Conservation (phyloP, 2,113 vertebrate species). For the Mesocricetus auratus region DNA sequence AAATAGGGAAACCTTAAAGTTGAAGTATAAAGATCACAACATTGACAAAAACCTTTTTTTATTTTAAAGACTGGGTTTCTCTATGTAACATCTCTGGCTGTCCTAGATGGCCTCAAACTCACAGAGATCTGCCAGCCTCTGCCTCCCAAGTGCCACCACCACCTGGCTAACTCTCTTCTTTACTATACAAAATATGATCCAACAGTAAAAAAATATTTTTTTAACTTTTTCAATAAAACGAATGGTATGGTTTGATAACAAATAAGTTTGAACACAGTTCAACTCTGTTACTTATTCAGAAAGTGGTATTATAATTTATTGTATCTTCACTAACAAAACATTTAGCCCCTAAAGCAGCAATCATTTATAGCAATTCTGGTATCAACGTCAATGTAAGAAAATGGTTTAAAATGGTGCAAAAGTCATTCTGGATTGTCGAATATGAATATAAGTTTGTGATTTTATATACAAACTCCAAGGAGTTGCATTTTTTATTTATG, state of each 20-base stretch:
- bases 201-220: slow-evolving; percentile 87
- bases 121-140: no score
- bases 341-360: slow-evolving; percentile 89
- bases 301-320: slow-evolving; percentile 74
- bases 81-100: no score
- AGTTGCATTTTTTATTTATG: slow-evolving; percentile 94
- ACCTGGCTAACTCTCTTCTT: slow-evolving; percentile 66
- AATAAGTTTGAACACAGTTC: slow-evolving; percentile 78
- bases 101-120: no score
- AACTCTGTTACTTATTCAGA: slow-evolving; percentile 82
- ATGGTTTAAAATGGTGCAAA: slow-evolving; percentile 82
- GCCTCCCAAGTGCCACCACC: no score
- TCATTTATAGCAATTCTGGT: slow-evolving; percentile 91
- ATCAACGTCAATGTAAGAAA: slow-evolving; percentile 88
- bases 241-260: slow-evolving; percentile 75
- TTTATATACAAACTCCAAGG: slow-evolving; percentile 90
- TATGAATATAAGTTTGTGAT: slow-evolving; percentile 91
- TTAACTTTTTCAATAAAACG: slow-evolving; percentile 77
- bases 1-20: slow-evolving; percentile 92
- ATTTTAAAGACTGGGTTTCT: neutral
- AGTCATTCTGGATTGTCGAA: slow-evolving; percentile 89
- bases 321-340: slow-evolving; percentile 83
- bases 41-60: slow-evolving; percentile 84
- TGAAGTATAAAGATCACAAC: slow-evolving; percentile 87
- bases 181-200: slow-evolving; percentile 89